These are phyloP conservation scores for Sesamia nonagrioides DNA, from an alignment of 1,140 invertebrate genomes.

Conservation along the genomic window DNA sequence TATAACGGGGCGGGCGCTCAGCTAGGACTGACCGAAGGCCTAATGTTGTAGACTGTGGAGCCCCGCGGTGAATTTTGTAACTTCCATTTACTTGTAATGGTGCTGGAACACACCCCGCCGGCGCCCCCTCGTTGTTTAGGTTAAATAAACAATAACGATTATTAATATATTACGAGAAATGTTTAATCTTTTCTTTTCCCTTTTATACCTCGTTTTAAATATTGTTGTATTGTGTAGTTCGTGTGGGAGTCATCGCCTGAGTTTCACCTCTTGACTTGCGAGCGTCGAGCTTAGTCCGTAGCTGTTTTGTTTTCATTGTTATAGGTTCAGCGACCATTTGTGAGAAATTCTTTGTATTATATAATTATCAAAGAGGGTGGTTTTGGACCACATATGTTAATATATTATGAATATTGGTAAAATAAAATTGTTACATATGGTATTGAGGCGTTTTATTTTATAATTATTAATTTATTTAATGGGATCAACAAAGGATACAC, in stretches of 20 bases:
- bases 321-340: constrained; percentile 81
- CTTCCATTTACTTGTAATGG: constrained; percentile 15
- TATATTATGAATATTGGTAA: constrained; percentile 87
- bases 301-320: constrained; percentile 81
- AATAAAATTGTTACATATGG: constrained; percentile 86
- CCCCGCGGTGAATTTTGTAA: constrained; percentile 28
- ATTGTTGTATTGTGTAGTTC: constrained; percentile 66
- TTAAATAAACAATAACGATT: constrained; percentile 65
- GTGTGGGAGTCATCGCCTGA: constrained; percentile 64
- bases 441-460: constrained; percentile 63
- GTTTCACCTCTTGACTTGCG: constrained; percentile 69
- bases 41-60: constrained; percentile 55
- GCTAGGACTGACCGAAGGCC: constrained; percentile 55
- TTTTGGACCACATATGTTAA: constrained; percentile 85
- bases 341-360: constrained; percentile 85
- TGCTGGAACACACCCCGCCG: constrained; percentile 10
- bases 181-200: constrained; percentile 71
- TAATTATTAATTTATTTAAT: too few species aligned
- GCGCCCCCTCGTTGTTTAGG: constrained; percentile 69
- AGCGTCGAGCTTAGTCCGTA: constrained; percentile 58
- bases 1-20: constrained; percentile 52
- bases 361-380: constrained; percentile 84
- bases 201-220: constrained; percentile 81
- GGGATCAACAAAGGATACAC: too few species aligned
- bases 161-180: constrained; percentile 78